Base-by-base conservation (phyloP, 2,797 vertebrate genomes). In the Amazonetta brasiliensis region DNA sequence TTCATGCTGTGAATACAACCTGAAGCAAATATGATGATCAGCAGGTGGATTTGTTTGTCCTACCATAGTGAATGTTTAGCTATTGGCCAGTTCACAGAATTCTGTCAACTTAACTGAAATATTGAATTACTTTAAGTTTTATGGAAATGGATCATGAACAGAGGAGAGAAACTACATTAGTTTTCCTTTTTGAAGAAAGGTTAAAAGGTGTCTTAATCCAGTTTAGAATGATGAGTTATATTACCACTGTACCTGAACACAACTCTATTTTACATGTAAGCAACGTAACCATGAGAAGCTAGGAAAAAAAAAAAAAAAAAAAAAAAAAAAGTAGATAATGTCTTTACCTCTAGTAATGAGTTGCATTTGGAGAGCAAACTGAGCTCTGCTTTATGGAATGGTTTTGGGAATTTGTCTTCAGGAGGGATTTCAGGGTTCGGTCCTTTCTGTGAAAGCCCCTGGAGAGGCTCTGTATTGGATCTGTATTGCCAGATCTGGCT, bases 131-230 rank as follows among this genome's bases (percentile, higher is more conserved):
- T 84, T 0, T 8, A 72, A 50, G 9, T 78, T 84, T 75, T 41
- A 21, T 60, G 26, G 73, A 56, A 58, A 33, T 7, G 12, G 63
- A 13, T 33, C 6, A 1, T 62, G 13, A 12, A 10, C 26, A 88
- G 39, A 62, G 54, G 8, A 52, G 21, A 79, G 20, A 73, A 89
- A 86, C 35, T 6, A 1, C 30, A 4, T 62, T 83, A 31, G 17
- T 39, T 90, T 39, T 6, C 6, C 8, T 52, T 2, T 46, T 37
- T 59, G 59, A 74, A 73, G 26, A 31, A 85, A 67, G 83, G 46
- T 84, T 93, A 87, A 94, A 96, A 90, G 71, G 59, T 92, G 21
- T 73, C 67, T 76, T 84, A 82, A 90, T 93, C 67, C 58, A 85
- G 18, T 7, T 71, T 55, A 80, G 39, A 7, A 14, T 28, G 35